Conservation (phyloP, 2,888 invertebrate species). For the Lypha dubia region DNA sequence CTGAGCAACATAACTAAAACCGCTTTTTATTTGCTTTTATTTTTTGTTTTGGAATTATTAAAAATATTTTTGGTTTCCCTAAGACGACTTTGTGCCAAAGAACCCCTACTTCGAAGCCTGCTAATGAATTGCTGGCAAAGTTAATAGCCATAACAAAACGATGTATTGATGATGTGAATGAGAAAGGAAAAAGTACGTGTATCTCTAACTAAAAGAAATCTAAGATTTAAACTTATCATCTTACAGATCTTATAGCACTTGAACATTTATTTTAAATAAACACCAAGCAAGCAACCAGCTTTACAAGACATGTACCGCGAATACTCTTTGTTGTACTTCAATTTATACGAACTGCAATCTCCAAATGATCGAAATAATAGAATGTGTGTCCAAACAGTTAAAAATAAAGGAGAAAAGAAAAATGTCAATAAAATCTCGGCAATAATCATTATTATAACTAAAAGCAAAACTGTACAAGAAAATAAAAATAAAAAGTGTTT, state of each 20-base stretch:
- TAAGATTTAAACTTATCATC: slow-evolving; percentile 60
- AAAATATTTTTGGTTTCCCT: background rate
- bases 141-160: slow-evolving; percentile 51
- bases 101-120: slow-evolving; percentile 22
- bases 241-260: slow-evolving; percentile 67
- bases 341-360: slow-evolving; percentile 17
- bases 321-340: slow-evolving; percentile 11
- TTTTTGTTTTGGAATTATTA: too few relatives aligned
- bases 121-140: slow-evolving; percentile 28
- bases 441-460: slow-evolving; percentile 58
- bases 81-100: background rate
- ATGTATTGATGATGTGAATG: slow-evolving; percentile 44
- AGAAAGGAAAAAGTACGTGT: slow-evolving; percentile 49
- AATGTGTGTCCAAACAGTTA: slow-evolving; percentile 47
- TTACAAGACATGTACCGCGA: slow-evolving; percentile 37
- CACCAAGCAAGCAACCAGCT: slow-evolving; percentile 46
- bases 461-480: slow-evolving; percentile 20
- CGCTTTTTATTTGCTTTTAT: too few relatives aligned
- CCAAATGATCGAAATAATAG: slow-evolving; percentile 31
- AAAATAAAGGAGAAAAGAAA: slow-evolving; percentile 46
- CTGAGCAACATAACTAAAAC: too few relatives aligned
- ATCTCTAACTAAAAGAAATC: slow-evolving; percentile 46
- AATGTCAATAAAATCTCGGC: slow-evolving; percentile 62
- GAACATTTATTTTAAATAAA: slow-evolving; percentile 59
- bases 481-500: slow-evolving; percentile 51